Conservation (phyloP, 1,140 invertebrate genomes). For the Holotrichia oblita region DNA sequence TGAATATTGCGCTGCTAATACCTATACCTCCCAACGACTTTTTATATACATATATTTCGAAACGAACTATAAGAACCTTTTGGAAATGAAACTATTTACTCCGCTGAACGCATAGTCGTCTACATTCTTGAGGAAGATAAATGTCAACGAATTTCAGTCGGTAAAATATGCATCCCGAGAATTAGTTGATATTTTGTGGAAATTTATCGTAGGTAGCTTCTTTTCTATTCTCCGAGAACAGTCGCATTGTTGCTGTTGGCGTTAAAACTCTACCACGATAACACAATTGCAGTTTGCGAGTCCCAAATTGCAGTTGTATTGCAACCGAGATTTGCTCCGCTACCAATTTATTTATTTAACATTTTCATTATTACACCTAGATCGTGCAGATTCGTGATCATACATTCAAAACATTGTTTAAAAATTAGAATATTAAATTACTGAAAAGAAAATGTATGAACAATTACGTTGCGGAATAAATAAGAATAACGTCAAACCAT, state of each 20-base stretch:
- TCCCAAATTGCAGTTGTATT: not conserved
- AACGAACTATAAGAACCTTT: no score
- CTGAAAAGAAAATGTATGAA: no score
- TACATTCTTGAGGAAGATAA: not conserved
- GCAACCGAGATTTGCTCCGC: not conserved
- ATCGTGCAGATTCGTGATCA: no score
- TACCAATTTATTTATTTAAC: constrained; percentile 2
- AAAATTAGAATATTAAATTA: no score
- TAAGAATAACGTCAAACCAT: not conserved
- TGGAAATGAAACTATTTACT: not conserved
- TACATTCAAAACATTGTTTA: no score
- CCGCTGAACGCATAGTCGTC: not conserved
- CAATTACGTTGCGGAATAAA: not conserved
- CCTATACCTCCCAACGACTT: no score
- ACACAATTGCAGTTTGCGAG: not conserved
- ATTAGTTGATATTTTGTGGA: constrained; percentile 30
- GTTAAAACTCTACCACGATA: not conserved
- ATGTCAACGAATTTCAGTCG: constrained; percentile 9
- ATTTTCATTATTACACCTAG: not conserved
- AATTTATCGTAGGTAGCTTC: constrained; percentile 14
- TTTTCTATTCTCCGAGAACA: not conserved
- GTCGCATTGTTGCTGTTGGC: not conserved
- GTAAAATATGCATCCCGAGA: constrained; percentile 38
- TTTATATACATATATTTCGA: no score
- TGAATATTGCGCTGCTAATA: no score